A percentile compares a stretch with the other conserved stretches of the same genome.
These are phyloP conservation scores for Semotilus atromaculatus DNA, from an alignment of 2,797 vertebrate species.

Conservation along the genomic window DNA sequence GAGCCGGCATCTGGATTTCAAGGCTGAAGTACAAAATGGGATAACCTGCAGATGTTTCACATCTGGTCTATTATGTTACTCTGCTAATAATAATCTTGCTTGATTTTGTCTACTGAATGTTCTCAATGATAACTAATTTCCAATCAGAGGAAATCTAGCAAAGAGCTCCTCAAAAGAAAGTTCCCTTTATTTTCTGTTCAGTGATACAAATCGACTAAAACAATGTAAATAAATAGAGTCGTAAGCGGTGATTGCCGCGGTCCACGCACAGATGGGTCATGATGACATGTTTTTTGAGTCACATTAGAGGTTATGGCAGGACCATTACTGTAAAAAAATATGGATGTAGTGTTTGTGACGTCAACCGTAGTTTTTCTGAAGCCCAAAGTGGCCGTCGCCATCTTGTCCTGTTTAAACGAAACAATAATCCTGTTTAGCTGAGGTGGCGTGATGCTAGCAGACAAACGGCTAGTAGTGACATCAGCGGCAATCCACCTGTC, in stretches of 20 bases:
- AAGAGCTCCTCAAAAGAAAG: background rate
- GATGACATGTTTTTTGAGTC: background rate
- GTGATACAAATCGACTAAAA: background rate
- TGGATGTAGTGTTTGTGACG: background rate
- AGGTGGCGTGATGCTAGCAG: no score
- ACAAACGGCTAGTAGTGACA: no score
- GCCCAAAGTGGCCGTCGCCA: no score
- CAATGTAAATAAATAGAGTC: background rate
- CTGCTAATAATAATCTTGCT: slow-evolving; percentile 56
- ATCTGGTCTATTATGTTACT: slow-evolving; percentile 57
- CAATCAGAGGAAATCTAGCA: no score
- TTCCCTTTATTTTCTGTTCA: background rate
- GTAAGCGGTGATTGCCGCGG: background rate
- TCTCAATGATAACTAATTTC: background rate
- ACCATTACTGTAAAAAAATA: background rate
- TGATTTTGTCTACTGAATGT: background rate
- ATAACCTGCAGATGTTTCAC: slow-evolving; percentile 26
- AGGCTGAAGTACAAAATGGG: background rate
- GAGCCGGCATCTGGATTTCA: background rate
- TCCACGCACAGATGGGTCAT: background rate
- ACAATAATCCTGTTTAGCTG: no score
- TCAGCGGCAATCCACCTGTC: no score
- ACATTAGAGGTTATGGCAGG: background rate
- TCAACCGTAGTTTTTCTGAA: no score
- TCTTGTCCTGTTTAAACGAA: no score